phyloP scores from a whole-genome alignment of 2,888 invertebrate genomes.

The Resseliella maxima region DNA sequence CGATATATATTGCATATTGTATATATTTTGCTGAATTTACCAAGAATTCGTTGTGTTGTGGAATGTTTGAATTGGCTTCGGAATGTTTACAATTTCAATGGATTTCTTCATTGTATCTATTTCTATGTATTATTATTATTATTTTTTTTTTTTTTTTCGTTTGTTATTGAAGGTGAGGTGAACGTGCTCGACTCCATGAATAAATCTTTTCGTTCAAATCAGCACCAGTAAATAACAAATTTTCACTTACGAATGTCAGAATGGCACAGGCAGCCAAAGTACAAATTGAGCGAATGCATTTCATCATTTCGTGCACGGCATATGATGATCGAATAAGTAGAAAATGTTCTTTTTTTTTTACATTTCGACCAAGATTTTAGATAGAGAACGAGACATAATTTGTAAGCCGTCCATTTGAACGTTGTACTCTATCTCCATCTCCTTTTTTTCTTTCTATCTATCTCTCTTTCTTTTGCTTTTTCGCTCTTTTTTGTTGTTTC shows the following conservation, averaged over 20 bases:
- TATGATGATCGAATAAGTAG: background rate
- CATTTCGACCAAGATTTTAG: background rate
- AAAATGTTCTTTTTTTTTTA: background rate
- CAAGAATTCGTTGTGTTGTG: slow-evolving; percentile 18
- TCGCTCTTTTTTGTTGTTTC: too few species aligned
- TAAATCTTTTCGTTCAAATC: slow-evolving; percentile 29
- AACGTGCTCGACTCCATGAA: slow-evolving; percentile 4
- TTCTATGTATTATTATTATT: background rate
- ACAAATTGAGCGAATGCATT: slow-evolving; percentile 51
- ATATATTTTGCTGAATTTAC: slow-evolving; percentile 7
- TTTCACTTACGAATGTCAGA: slow-evolving; percentile 46
- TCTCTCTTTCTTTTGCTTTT: background rate
- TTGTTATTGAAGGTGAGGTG: background rate
- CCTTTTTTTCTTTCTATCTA: background rate
- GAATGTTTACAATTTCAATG: background rate
- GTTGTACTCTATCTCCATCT: too few species aligned
- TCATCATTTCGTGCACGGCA: slow-evolving; percentile 21
- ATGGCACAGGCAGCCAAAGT: background rate
- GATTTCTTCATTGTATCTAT: background rate
- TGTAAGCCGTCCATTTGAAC: slow-evolving; percentile 30
- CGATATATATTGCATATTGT: too few species aligned
- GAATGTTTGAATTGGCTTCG: background rate
- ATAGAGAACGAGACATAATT: slow-evolving; percentile 46
- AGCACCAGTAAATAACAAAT: slow-evolving; percentile 51
- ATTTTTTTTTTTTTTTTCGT: background rate